phyloP scores from a whole-genome alignment of 2,888 invertebrate genomes.

The Spodoptera picta region DNA sequence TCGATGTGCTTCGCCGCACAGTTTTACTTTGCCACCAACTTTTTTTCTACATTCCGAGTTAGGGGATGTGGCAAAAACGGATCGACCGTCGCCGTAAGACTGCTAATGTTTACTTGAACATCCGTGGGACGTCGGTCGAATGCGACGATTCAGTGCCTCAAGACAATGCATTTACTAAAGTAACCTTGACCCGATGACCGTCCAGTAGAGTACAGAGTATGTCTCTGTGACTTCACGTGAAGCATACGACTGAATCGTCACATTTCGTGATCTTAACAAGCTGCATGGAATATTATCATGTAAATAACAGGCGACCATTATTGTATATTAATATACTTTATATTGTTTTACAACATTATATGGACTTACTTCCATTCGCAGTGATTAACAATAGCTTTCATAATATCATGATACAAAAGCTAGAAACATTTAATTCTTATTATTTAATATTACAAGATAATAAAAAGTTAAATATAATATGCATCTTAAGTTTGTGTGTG shows the following conservation, averaged over 20 bases:
- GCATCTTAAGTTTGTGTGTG: too few species aligned
- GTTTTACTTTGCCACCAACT: slow-evolving; percentile 90
- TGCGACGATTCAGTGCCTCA: slow-evolving; percentile 51
- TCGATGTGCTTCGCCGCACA: slow-evolving; percentile 89
- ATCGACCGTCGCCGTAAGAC: slow-evolving; percentile 97
- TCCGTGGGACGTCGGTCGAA: slow-evolving; percentile 44
- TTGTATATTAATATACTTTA: too few species aligned
- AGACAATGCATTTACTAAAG: too few species aligned
- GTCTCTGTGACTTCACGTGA: background rate
- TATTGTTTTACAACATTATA: too few species aligned
- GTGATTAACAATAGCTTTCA: too few species aligned
- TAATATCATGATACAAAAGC: too few species aligned
- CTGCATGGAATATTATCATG: slow-evolving; percentile 49
- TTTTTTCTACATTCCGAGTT: slow-evolving; percentile 91
- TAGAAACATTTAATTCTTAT: too few species aligned
- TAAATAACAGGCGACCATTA: slow-evolving; percentile 36
- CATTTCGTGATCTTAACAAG: slow-evolving; percentile 42
- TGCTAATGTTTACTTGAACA: slow-evolving; percentile 50
- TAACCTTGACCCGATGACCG: too few species aligned
- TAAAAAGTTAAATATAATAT: too few species aligned
- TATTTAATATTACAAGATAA: too few species aligned
- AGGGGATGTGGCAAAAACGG: slow-evolving; percentile 99
- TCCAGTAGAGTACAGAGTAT: background rate
- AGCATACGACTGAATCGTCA: slow-evolving; percentile 54
- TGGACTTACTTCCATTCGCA: too few species aligned